Percentiles rank a stretch among this genome's conserved stretches.
Evolutionary conservation across 2,888 invertebrate species (phyloP).

Genomic region (Dynastes maya): DNA sequence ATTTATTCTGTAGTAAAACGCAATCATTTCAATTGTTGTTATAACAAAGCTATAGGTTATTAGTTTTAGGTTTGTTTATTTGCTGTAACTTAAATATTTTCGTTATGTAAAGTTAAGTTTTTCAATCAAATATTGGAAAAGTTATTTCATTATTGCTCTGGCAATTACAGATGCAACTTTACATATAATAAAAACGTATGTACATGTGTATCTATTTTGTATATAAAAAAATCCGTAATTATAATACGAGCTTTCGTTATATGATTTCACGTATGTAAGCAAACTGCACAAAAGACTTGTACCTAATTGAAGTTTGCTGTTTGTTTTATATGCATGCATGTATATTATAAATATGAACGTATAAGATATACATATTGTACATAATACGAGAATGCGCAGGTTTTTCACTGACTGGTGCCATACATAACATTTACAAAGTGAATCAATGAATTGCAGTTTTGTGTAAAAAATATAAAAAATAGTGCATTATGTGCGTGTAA

Average conservation of each 20-base stretch:
- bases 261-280: conserved; percentile 58
- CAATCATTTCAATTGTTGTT: conserved; percentile 14
- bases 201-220: conserved; percentile 58
- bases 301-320: conserved; percentile 46
- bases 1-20: conserved; percentile 20
- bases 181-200: conserved; percentile 53
- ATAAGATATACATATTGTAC: conserved; percentile 60
- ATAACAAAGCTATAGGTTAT: conserved; percentile 4
- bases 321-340: conserved; percentile 55
- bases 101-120: not conserved
- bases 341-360: conserved; percentile 29
- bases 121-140: not conserved
- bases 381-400: conserved; percentile 59
- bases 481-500: conserved; percentile 26
- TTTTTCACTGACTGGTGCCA: conserved; percentile 63
- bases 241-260: conserved; percentile 62
- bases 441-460: conserved; percentile 43
- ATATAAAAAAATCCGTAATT: conserved; percentile 58
- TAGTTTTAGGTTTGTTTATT: not conserved
- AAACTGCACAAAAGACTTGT: conserved; percentile 34
- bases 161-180: conserved; percentile 52
- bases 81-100: conserved; percentile 22
- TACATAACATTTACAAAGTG: conserved; percentile 58
- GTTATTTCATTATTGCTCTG: conserved; percentile 1
- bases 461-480: conserved; percentile 30